Conservation (phyloP, 2,113 vertebrate species). For the Cyprinodon variegatus region DNA sequence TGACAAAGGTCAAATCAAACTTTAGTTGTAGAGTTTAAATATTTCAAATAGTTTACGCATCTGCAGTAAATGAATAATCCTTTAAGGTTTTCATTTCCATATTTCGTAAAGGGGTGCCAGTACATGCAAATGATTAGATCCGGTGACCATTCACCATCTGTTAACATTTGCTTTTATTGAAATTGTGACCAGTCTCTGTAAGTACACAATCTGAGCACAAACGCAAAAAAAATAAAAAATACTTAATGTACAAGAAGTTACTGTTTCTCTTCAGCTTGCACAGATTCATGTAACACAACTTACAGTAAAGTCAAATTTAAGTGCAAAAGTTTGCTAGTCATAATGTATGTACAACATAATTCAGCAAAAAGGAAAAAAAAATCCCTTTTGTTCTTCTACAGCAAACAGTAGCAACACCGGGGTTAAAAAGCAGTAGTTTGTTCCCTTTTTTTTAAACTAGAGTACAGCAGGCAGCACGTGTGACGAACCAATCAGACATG, state of each 20-base stretch:
- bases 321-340: slow-evolving; percentile 85
- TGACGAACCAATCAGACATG: slow-evolving; percentile 13
- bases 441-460: slow-evolving; percentile 65
- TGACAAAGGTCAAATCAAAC: no score
- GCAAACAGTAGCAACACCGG: slow-evolving; percentile 74
- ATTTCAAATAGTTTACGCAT: no score
- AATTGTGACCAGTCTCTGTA: not conserved
- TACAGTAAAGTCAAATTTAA: slow-evolving; percentile 81
- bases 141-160: no score
- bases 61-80: no score
- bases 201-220: slow-evolving; percentile 17
- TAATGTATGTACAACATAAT: slow-evolving; percentile 74
- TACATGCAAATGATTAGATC: not conserved
- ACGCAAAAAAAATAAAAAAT: slow-evolving; percentile 42
- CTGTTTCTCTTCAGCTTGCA: slow-evolving; percentile 64
- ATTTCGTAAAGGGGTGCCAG: not conserved
- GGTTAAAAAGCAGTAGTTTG: slow-evolving; percentile 76
- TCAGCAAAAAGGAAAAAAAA: slow-evolving; percentile 35
- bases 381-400: slow-evolving; percentile 80
- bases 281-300: slow-evolving; percentile 73
- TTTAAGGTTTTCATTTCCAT: not conserved
- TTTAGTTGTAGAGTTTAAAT: no score
- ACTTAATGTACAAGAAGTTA: slow-evolving; percentile 76
- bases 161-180: slow-evolving; percentile 2
- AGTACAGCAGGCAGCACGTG: slow-evolving; percentile 71